phyloP scores from a whole-genome alignment of 2,888 invertebrate genomes.

The Drosophila nigricruria region DNA sequence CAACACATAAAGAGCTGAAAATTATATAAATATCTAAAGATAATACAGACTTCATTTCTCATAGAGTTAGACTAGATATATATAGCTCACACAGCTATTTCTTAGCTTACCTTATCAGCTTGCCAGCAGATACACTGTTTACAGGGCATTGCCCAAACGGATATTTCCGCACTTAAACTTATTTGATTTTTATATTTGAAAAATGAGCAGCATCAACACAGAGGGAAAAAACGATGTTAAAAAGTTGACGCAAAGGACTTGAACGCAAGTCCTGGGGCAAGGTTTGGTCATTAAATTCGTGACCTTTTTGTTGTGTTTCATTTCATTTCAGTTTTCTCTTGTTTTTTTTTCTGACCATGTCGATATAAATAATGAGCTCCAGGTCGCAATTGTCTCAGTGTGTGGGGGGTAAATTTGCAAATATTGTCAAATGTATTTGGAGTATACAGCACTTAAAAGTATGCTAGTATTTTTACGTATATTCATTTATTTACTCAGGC shows the following conservation, averaged over 20 bases:
- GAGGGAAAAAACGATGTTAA: constrained; percentile 39
- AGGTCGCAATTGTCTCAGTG: constrained; percentile 1
- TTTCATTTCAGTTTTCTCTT: background rate
- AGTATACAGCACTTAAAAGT: constrained; percentile 6
- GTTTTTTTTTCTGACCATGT: constrained; percentile 27
- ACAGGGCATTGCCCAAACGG: constrained; percentile 1
- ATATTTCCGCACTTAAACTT: background rate
- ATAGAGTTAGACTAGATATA: too few species aligned
- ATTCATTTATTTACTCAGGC: constrained; percentile 20
- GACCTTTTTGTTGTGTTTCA: constrained; percentile 23
- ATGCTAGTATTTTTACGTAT: constrained; percentile 12
- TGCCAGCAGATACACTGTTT: background rate
- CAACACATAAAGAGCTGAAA: too few species aligned
- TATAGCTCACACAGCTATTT: too few species aligned
- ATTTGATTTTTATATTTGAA: constrained; percentile 33
- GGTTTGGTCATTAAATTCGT: constrained; percentile 69
- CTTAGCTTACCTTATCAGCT: too few species aligned
- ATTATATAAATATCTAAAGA: too few species aligned
- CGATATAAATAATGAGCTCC: constrained; percentile 73
- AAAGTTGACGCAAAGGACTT: constrained; percentile 46
- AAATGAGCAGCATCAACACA: constrained; percentile 39
- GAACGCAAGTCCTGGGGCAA: constrained; percentile 47
- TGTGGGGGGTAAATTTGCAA: constrained; percentile 42
- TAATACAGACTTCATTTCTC: too few species aligned
- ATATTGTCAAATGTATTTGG: constrained; percentile 44